These are phyloP conservation scores for Plectropomus leopardus DNA, from an alignment of 2,113 vertebrate species.

Conservation along the genomic window DNA sequence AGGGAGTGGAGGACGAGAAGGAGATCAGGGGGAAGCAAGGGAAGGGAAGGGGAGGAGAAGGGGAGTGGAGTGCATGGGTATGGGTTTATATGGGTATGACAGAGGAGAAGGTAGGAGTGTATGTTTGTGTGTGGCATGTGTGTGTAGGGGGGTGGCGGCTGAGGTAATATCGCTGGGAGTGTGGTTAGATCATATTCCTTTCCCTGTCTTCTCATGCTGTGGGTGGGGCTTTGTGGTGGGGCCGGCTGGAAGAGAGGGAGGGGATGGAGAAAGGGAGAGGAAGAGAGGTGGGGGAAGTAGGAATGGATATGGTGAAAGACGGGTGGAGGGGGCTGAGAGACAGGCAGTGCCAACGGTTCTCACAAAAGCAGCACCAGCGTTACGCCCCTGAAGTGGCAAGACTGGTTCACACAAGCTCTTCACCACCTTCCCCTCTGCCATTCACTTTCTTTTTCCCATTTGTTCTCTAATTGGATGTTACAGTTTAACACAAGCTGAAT, in stretches of 20 bases:
- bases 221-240: slow-evolving; percentile 76
- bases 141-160: slow-evolving; percentile 63
- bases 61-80: slow-evolving; percentile 48
- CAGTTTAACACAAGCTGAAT: not conserved
- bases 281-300: slow-evolving; percentile 45
- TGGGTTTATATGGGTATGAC: slow-evolving; percentile 70
- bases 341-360: slow-evolving; percentile 57
- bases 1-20: slow-evolving; percentile 77
- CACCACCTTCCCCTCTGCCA: not conserved
- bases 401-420: slow-evolving; percentile 66
- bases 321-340: slow-evolving; percentile 70
- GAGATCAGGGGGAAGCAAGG: slow-evolving; percentile 64
- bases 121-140: slow-evolving; percentile 49
- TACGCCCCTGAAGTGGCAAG: slow-evolving; percentile 58
- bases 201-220: slow-evolving; percentile 86
- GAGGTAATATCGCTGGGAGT: slow-evolving; percentile 77
- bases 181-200: slow-evolving; percentile 86
- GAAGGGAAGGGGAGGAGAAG: slow-evolving; percentile 53
- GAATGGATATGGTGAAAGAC: slow-evolving; percentile 41
- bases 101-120: slow-evolving; percentile 74
- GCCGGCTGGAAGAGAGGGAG: slow-evolving; percentile 66
- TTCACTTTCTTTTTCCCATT: not conserved
- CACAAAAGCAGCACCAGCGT: slow-evolving; percentile 44
- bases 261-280: slow-evolving; percentile 52
- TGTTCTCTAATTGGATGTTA: not conserved